Conservation (phyloP, 2,113 vertebrate species). For the Telmatochromis sp. region DNA sequence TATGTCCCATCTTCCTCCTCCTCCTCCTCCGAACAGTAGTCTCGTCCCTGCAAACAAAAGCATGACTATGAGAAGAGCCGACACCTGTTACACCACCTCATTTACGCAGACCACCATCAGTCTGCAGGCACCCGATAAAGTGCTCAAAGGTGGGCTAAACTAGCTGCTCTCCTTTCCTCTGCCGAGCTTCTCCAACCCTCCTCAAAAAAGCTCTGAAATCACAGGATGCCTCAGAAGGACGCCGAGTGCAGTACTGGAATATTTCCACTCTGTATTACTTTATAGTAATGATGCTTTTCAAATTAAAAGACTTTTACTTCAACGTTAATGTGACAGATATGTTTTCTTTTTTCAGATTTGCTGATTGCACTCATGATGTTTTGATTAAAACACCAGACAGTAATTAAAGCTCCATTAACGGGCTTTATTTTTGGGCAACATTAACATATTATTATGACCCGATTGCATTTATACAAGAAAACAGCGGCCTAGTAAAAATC, state of each 20-base stretch:
- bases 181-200: neutral
- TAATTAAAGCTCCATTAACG: neutral
- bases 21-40: constrained; percentile 86
- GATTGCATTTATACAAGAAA: neutral
- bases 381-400: neutral
- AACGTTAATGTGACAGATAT: neutral
- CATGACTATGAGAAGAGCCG: neutral
- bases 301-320: neutral
- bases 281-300: neutral
- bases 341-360: neutral
- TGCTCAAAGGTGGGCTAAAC: constrained; percentile 11
- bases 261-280: neutral
- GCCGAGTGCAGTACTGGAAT: neutral
- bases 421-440: neutral
- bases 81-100: neutral
- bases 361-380: neutral
- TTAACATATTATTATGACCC: neutral
- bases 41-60: constrained; percentile 76
- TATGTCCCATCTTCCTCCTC: constrained; percentile 93
- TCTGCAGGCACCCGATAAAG: neutral
- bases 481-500: neutral
- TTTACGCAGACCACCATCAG: neutral
- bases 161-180: neutral
- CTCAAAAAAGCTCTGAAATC: neutral
- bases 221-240: neutral